Percentiles rank a stretch among this genome's conserved stretches.
Conservation (phyloP, 1,140 invertebrate species). For the Euura lappo region DNA sequence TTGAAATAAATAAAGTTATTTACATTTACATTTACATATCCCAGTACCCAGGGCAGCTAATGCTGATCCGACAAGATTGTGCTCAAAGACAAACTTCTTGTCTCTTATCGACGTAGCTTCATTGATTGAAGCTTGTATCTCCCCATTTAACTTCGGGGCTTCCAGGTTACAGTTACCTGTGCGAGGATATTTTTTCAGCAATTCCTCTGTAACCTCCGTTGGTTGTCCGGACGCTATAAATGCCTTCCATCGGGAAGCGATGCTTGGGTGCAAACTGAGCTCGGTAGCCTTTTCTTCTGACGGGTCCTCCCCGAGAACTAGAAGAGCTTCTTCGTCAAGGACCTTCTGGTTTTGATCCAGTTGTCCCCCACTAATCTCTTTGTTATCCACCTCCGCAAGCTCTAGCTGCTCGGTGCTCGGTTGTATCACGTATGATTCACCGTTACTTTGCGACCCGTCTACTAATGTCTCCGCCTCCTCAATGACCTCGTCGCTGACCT, state of each 20-base stretch:
- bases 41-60: conserved; percentile 10
- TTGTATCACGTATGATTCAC: no score
- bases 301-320: conserved; percentile 7
- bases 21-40: no score
- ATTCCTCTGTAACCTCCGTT: background rate
- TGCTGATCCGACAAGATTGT: background rate
- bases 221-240: background rate
- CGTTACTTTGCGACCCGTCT: no score
- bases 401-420: no score
- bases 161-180: background rate
- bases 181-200: conserved; percentile 6
- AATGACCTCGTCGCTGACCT: background rate
- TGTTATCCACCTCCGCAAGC: background rate
- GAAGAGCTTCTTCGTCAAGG: conserved; percentile 9
- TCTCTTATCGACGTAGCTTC: conserved; percentile 17
- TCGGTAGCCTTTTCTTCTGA: background rate
- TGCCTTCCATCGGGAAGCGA: conserved; percentile 9
- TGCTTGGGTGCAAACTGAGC: conserved; percentile 6
- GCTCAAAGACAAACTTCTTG: background rate
- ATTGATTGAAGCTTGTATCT: conserved; percentile 1
- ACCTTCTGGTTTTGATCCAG: background rate
- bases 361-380: background rate
- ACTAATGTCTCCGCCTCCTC: no score
- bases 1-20: no score
- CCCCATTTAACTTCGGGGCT: conserved; percentile 19